Evolutionary conservation across 2,888 invertebrate species (phyloP), one percentile per base, ranked within the genome.

Genomic region (Cyrtodaria siliqua): DNA sequence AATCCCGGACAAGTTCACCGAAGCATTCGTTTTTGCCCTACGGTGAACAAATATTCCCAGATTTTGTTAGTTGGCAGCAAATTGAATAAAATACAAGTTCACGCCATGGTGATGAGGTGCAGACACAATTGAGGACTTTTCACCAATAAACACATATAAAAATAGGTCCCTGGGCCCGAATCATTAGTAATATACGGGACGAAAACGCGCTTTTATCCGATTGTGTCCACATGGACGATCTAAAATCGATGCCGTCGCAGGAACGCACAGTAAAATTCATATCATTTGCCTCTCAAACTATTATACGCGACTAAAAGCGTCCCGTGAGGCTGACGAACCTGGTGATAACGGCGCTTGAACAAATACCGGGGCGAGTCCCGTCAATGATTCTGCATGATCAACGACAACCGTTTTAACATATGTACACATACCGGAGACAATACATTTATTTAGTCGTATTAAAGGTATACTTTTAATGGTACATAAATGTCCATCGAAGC

Each of bases 51-150:
- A 64, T 57, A 59, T 56, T 63, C 71, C 64, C 33, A 81, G 74
- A 81, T 74, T 81, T 67, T 66, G 73, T 75, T 78, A 73, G 75
- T 71, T 75, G 55, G 62, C 64, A 63, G 72, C 71, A 78, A 78
- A 82, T 82, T 78, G 67, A 82, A 82, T 75, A 75, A 75, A 73
- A 72, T 69, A 82, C 76, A 56, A 76, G 76, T 82, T 79, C 73
- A 60, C 67, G 72, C 67, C 62, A 62, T 56, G 12, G 23, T 79
- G 76, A 73, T 63, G 73, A 62, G 80, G 80, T 71, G 71, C 80
- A 80, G 80, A 77, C 76, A 55, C 66, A 70, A 70, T 69, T 73
- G 61, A 47, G 73, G 74, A 59, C 47, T 62, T 66, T 66, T 52
- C 64, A 61, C 57, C 69, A 70, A 78, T 73, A 78, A 59, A 47